Evolutionary conservation across 2,888 invertebrate genomes (phyloP).

Genomic region (Gryllus longicercus): DNA sequence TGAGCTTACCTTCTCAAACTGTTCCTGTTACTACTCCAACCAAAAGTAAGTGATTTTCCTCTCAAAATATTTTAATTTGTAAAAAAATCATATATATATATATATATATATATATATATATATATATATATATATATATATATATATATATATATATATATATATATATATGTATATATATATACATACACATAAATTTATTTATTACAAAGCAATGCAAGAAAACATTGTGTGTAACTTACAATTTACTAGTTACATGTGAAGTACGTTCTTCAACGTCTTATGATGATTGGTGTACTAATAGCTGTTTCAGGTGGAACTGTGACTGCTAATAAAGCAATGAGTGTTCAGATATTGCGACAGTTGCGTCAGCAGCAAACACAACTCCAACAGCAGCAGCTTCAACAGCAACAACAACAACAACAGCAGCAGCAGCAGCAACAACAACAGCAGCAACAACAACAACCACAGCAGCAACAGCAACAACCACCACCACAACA

Average conservation of each 20-base stretch:
- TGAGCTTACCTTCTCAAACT: slow-evolving; percentile 42
- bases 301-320: slow-evolving; percentile 49
- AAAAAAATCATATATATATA: no score
- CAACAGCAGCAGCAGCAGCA: slow-evolving; percentile 30
- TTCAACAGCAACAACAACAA: slow-evolving; percentile 40
- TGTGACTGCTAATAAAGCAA: slow-evolving; percentile 43
- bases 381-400: slow-evolving; percentile 41
- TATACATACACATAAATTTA: no score
- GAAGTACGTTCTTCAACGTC: no score
- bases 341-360: not conserved
- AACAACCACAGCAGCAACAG: slow-evolving; percentile 43
- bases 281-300: not conserved
- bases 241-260: no score
- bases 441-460: slow-evolving; percentile 26
- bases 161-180: no score
- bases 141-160: no score
- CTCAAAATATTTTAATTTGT: not conserved
- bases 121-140: no score
- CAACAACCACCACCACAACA: slow-evolving; percentile 61
- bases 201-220: no score
- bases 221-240: no score
- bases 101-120: no score
- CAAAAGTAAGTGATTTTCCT: slow-evolving; percentile 20
- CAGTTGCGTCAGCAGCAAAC: slow-evolving; percentile 32
- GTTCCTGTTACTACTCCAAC: slow-evolving; percentile 38